Base-by-base conservation (phyloP, 2,888 invertebrate species). In the Salpingus planirostris region DNA sequence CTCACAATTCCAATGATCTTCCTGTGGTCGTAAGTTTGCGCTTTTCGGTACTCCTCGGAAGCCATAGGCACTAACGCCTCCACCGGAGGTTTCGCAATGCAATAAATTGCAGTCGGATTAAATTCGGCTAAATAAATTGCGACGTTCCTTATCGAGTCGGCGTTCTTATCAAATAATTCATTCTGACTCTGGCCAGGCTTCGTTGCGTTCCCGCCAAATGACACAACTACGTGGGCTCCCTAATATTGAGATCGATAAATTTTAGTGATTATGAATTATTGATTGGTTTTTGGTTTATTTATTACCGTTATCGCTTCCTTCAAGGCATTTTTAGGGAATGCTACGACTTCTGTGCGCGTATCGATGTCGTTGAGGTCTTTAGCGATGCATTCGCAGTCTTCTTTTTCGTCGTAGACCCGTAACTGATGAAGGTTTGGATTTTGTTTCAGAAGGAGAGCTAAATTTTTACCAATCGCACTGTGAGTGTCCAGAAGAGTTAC, bases 11-110 rank as follows among this genome's bases (percentile, higher is more conserved):
- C 65, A 10, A 64, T 54, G 13, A 65, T 55, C 43, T 52, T 55
- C 33, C 52, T 50, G 11, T 43, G 44, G 30, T 61, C 55, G 35
- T 57, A 58, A 1, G 50, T 48, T 13, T 52, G 49, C 14, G 54
- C 55, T 41, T 55, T 59, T 40, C 59, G 58, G 33, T 55, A 62
- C 43, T 63, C 62, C 49, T 64, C 59, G 5, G 56, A 50, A n/a
- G 54, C 57, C 46, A 65, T 43, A 2, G 65, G 64, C 2, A 65
- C 59, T 27, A 64, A 47, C 11, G 58, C 54, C 38, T 59, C 56
- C 21, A 64, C 46, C 3, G 64, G 64, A 3, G 60, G 63, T 21
- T 54, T 60, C 1, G 56, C 52, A 23, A 64, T 49, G 28, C 61
- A 57, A 31, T 61, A 41, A 14, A 64, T 46, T 5, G 54, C 55